Base-by-base conservation (phyloP, 2,113 vertebrate genomes). In the Embiotoca jacksoni region DNA sequence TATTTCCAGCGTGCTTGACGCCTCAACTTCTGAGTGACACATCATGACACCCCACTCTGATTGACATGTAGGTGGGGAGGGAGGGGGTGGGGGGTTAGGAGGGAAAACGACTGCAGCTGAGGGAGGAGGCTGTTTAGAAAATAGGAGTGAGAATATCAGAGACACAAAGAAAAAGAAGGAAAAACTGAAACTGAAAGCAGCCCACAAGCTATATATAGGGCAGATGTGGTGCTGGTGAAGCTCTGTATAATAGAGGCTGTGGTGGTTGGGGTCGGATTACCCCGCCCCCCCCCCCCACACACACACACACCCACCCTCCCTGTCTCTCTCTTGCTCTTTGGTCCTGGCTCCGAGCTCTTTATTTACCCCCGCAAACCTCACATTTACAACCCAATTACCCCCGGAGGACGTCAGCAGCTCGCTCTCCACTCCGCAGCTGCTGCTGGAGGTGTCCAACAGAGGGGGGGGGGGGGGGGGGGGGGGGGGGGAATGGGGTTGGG, bases 101-200 rank as follows among this genome's bases (percentile, higher is more conserved):
- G n/a, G 23, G 56, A 41, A 41, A 50, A 16, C 7, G 7, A 23
- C 15, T 57, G 35, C 10, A 14, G 62, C 23, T 23, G 49, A 56
- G 16, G 46, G 16, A 13, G 15, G 30, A 62, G 41, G 37, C 35
- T 15, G 7, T 64, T 41, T 33, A 72, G 67, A 67, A 58, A 37
- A 56, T 23, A 49, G 31, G 61, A 47, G 36, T 39, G 23, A 59
- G 61, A 65, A 61, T 39, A 54, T 52, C 61, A 78, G 8, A 44
- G 47, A 78, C 31, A 62, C 39, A 85, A 66, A 82, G 41, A 80
- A 53, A 77, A 35, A 64, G 36, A 59, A 11, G 86, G 80, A 84
- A 23, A 91, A 93, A 95, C 73, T 90, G 93, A 95, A 96, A 96
- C 87, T 89, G 93, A 96, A 96, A 95, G 87, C 85, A 80, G 79